phyloP scores from a whole-genome alignment of 2,888 invertebrate species.

The Pomacea canaliculata region DNA sequence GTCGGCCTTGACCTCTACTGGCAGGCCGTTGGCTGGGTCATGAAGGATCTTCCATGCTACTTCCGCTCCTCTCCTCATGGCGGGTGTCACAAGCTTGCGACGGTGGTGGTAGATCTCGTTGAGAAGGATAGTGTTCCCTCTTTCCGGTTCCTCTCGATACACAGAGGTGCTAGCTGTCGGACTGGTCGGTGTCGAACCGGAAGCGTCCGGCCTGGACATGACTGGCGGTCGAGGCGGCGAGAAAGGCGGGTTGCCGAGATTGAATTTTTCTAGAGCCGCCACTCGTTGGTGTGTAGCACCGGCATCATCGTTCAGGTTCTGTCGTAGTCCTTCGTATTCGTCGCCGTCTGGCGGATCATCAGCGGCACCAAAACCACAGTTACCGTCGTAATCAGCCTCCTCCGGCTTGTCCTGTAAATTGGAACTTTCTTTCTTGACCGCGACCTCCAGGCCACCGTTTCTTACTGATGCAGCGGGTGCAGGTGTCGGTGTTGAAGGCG shows the following conservation, averaged over 20 bases:
- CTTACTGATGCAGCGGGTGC: neutral
- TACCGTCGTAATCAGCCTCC: no score
- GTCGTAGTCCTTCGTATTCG: constrained; percentile 36
- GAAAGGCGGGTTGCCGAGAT: neutral
- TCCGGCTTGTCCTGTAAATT: no score
- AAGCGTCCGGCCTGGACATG: neutral
- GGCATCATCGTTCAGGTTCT: constrained; percentile 34
- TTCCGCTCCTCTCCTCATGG: constrained; percentile 50
- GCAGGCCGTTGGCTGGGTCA: constrained; percentile 30
- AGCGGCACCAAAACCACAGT: no score
- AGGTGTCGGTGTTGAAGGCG: no score
- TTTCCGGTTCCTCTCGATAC: neutral
- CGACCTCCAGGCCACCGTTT: neutral
- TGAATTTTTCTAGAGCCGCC: neutral
- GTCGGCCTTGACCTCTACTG: neutral
- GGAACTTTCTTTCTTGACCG: neutral
- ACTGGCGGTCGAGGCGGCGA: neutral
- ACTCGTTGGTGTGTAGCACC: constrained; percentile 11
- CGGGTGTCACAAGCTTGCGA: constrained; percentile 44
- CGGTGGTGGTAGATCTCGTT: constrained; percentile 35
- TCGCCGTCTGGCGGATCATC: constrained; percentile 3
- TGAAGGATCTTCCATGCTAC: constrained; percentile 56
- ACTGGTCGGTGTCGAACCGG: neutral
- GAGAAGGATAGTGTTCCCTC: constrained; percentile 17
- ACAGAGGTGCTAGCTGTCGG: neutral